Base-by-base conservation (phyloP, 2,888 invertebrate genomes). In the Thecophora atra region DNA sequence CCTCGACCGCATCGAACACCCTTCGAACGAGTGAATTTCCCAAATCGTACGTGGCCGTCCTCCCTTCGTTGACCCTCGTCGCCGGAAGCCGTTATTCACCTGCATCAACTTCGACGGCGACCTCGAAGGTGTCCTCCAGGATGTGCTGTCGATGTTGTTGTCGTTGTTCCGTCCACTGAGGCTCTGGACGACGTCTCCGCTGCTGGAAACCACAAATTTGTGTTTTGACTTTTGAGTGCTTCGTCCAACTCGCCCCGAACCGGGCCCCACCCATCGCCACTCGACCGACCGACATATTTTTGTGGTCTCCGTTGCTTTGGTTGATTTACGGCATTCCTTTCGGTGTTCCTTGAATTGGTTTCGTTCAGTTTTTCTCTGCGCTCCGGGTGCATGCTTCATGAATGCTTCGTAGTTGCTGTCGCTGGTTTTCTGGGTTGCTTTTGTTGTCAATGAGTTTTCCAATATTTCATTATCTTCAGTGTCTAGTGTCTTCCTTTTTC, bases 161-260 rank as follows among this genome's bases (percentile, higher is more conserved):
- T 30, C 11, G 47, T n/a, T 28, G n/a, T n/a, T 17, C 62, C n/a
- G 13, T 54, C 24, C 54, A 26, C 30, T 52, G 30, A 21, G n/a
- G 19, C 54, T 5, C 54, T 21, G 19, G 19, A 21, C 54, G 54
- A n/a, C 4, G 60, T 42, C 24, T 26, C 42, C 30, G 68, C n/a
- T 51, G 44, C 56, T 68, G 78, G 81, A 80, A 80, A 82, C 83
- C 84, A 83, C 84, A 81, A 83, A 84, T 82, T 80, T 84, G 82
- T 82, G 83, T 83, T 82, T 82, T 81, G 80, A 81, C 83, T 82
- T 84, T 82, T 79, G 79, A 79, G 77, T 77, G 79, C 78, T 80
- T 70, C 74, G 72, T n/a, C 8, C 17, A 15, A n/a, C 4, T 17
- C 51, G 51, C 15, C 5, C 51, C 15, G n/a, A n/a, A n/a, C n/a